Conservation (phyloP, 2,888 invertebrate genomes). For the Xiphydria camelus region DNA sequence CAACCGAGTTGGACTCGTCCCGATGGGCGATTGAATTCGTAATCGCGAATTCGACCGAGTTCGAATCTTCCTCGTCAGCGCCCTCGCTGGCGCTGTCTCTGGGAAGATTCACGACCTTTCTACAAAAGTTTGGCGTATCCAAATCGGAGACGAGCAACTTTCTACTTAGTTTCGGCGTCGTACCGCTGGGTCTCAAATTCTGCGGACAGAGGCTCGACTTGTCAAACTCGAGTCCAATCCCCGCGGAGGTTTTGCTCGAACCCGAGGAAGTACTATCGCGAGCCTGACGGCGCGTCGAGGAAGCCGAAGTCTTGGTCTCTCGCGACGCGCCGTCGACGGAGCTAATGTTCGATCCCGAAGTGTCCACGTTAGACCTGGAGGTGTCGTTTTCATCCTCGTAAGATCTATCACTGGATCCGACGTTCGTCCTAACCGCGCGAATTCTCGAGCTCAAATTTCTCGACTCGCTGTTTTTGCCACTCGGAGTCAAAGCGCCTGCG, state of each 20-base stretch:
- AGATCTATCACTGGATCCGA: conserved; percentile 15
- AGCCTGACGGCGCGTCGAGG: too few species aligned
- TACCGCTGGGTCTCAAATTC: conserved; percentile 35
- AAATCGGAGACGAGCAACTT: conserved; percentile 45
- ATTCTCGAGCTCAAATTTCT: conserved; percentile 4
- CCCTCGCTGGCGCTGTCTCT: neutral
- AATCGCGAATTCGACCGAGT: conserved; percentile 3
- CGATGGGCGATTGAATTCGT: too few species aligned
- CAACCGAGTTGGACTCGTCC: neutral
- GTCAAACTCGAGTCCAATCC: conserved; percentile 37
- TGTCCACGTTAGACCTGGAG: conserved; percentile 17
- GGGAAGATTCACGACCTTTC: conserved; percentile 16
- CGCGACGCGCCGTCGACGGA: neutral
- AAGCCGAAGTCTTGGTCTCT: too few species aligned
- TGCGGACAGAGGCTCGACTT: conserved; percentile 34
- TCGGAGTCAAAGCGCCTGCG: conserved; percentile 12
- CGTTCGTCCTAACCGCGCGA: conserved; percentile 8
- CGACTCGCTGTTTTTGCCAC: conserved; percentile 17
- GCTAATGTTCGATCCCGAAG: neutral
- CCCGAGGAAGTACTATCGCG: too few species aligned
- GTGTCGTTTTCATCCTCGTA: conserved; percentile 36
- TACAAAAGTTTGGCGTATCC: conserved; percentile 35
- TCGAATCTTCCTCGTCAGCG: neutral
- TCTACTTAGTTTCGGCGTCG: conserved; percentile 48
- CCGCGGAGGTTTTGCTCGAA: neutral